phyloP scores from a whole-genome alignment of 1,140 invertebrate genomes.

The Philotrypesis tridentata region DNA sequence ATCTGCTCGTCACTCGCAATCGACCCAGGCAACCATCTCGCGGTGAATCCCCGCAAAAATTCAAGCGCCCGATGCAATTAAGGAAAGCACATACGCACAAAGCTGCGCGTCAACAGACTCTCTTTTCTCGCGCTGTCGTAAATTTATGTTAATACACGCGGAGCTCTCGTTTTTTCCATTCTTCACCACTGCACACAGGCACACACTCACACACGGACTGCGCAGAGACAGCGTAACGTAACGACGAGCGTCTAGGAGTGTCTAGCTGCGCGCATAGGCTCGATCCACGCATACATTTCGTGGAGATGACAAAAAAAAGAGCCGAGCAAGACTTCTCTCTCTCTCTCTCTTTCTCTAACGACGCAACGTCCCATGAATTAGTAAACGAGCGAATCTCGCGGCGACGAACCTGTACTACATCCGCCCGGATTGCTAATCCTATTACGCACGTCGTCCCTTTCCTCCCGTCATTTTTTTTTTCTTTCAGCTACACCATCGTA shows the following conservation, averaged over 20 bases:
- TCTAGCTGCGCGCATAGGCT: neutral
- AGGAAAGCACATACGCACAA: neutral
- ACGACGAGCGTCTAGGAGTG: too few relatives aligned
- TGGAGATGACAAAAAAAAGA: neutral
- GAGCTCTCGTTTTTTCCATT: neutral
- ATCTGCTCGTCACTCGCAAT: too few relatives aligned
- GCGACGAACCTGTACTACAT: slow-evolving; percentile 40
- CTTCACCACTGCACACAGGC: too few relatives aligned
- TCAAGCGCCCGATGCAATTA: neutral
- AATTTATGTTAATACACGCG: slow-evolving; percentile 5
- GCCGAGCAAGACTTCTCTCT: neutral
- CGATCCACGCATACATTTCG: neutral
- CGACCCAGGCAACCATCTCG: too few relatives aligned
- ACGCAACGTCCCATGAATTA: slow-evolving; percentile 40
- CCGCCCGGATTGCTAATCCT: slow-evolving; percentile 43
- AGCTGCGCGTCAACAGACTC: neutral
- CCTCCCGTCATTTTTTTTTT: neutral
- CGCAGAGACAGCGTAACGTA: neutral
- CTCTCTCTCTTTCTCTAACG: slow-evolving; percentile 14
- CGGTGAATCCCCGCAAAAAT: too few relatives aligned
- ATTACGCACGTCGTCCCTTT: slow-evolving; percentile 27
- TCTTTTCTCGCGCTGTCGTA: neutral
- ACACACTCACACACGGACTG: too few relatives aligned
- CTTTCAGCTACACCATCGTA: neutral
- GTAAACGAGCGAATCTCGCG: slow-evolving; percentile 25